Evolutionary conservation across 1,140 invertebrate genomes (phyloP), one percentile per base, ranked within the genome.

Genomic region (Philaenus spumarius): DNA sequence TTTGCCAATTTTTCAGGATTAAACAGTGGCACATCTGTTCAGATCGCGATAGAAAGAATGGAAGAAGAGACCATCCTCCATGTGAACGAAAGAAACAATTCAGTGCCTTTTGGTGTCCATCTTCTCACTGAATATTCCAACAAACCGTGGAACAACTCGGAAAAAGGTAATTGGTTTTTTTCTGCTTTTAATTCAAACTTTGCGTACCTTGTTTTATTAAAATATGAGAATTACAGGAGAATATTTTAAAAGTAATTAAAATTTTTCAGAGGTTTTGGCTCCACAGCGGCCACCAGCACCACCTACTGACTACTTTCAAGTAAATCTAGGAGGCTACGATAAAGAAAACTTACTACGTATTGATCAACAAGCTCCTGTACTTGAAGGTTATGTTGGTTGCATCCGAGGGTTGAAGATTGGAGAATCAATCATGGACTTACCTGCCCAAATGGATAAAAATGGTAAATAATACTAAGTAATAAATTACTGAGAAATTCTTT

Each of bases 311-410:
- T 93, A 94, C 72, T 90, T 92, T 66, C 87, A 94, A 74, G 79
- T 95, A 58, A 93, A 93, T 74, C 76, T 95, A 37, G 93, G 92
- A 43, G 91, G 92, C 17, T 89, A 89, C 64, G 88, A 91, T 72
- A 73, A 80, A 1, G 80, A 84, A 66, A 87, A 85, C 66, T 71
- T 90, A 37, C 72, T 87, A 55, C 73, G 82, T 30, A 80, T 84
- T 5, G 77, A 80, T 30, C 72, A 77, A 46, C 79, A 82, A 37
- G 65, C 72, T 1, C 68, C 82, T 2, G 77, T 81, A 2, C 79
- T 90, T 58, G 78, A 79, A 4, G 85, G 85, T 0, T 93, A 92
- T 68, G 83, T 93, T 12, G 93, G 93, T 1, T 97, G 93, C 67
- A 80, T 95, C 15, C 79, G 91, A 62, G 93, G 93, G 9, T 77